phyloP scores from a whole-genome alignment of 1,140 invertebrate genomes.

The Polypedilum pembai region DNA sequence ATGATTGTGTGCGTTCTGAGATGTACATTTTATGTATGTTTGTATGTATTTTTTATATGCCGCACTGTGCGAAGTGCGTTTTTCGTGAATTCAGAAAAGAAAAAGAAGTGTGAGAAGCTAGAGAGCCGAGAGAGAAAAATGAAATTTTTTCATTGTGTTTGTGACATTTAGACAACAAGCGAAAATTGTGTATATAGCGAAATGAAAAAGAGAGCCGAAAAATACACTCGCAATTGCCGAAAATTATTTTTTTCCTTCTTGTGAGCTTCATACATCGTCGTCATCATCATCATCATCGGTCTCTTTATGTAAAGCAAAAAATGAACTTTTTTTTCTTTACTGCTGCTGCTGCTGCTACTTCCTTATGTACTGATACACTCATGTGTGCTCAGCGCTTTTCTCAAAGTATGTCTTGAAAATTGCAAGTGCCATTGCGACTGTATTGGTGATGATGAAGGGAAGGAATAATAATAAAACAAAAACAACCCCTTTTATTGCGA shows the following conservation, averaged over 20 bases:
- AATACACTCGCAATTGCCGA: slow-evolving; percentile 10
- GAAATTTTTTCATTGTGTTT: background rate
- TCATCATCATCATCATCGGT: slow-evolving; percentile 3
- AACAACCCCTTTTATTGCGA: slow-evolving; percentile 7
- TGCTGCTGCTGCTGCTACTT: background rate
- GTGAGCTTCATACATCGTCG: slow-evolving; percentile 6
- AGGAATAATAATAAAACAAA: background rate
- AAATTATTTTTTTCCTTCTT: background rate
- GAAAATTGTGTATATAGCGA: no score
- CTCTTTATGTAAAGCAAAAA: background rate
- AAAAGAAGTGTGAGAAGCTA: background rate
- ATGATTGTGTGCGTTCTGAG: background rate
- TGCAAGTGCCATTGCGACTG: background rate
- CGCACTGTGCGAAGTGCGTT: background rate
- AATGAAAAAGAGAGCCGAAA: background rate
- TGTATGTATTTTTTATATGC: background rate
- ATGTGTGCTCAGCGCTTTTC: no score
- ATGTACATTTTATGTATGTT: no score
- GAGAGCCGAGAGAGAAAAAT: background rate
- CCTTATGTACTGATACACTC: background rate
- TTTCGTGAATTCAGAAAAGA: background rate
- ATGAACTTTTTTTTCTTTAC: slow-evolving; percentile 24
- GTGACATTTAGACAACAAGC: background rate
- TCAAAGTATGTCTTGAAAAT: no score
- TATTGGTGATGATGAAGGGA: background rate